Conservation (phyloP, 2,888 invertebrate species). For the Blera fallax region DNA sequence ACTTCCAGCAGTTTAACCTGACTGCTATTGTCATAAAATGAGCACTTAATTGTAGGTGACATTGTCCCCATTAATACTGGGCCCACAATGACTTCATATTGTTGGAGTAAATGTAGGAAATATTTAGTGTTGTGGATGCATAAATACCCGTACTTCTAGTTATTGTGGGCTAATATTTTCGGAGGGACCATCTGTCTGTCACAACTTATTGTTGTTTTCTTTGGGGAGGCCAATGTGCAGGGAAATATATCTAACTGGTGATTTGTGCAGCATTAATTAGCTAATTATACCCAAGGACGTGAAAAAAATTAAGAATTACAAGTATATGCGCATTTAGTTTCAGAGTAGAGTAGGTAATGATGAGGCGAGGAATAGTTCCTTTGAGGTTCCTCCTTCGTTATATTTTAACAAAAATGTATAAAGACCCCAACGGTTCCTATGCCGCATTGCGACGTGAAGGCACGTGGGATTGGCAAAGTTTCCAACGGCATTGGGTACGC, state of each 20-base stretch:
- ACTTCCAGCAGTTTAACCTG: slow-evolving; percentile 17
- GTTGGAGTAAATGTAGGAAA: background rate
- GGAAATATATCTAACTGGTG: background rate
- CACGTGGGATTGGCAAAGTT: too few relatives aligned
- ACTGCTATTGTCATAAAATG: background rate
- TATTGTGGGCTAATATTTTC: background rate
- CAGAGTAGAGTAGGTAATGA: background rate
- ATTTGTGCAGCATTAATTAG: background rate
- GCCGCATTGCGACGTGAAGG: too few relatives aligned
- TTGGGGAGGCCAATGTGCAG: background rate
- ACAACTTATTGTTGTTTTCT: background rate
- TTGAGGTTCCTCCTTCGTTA: too few relatives aligned
- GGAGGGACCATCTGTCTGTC: background rate
- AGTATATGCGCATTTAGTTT: background rate
- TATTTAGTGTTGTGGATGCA: background rate
- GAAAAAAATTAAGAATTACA: too few relatives aligned
- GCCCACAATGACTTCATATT: slow-evolving; percentile 43
- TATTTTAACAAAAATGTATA: too few relatives aligned
- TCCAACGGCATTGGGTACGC: too few relatives aligned
- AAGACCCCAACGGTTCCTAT: too few relatives aligned
- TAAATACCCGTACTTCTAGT: slow-evolving; percentile 20
- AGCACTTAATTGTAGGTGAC: slow-evolving; percentile 41
- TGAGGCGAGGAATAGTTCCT: too few relatives aligned
- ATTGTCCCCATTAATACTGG: slow-evolving; percentile 28
- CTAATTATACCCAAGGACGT: slow-evolving; percentile 2